Conservation (phyloP, 2,888 invertebrate species). For the Lithophane socia region DNA sequence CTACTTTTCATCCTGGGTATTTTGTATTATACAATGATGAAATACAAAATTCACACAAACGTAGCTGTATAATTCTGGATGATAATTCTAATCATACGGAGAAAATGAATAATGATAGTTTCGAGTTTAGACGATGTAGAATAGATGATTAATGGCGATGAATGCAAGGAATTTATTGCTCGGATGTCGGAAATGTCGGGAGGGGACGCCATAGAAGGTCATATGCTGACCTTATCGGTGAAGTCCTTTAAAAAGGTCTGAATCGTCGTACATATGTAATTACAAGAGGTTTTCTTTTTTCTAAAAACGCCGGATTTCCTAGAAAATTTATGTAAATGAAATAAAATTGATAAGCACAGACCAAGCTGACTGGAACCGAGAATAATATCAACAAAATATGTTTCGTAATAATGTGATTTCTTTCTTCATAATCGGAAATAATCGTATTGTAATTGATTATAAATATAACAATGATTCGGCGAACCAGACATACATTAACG, state of each 20-base stretch:
- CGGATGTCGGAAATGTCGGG: slow-evolving; percentile 36
- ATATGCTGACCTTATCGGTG: slow-evolving; percentile 37
- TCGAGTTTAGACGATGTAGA: slow-evolving; percentile 9
- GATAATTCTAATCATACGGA: slow-evolving; percentile 10
- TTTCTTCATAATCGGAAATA: slow-evolving; percentile 26
- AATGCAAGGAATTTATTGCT: slow-evolving; percentile 48
- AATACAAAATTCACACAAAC: background rate
- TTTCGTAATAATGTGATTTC: slow-evolving; percentile 7
- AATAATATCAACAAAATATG: background rate
- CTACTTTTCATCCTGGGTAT: background rate
- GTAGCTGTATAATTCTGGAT: background rate
- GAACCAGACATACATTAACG: slow-evolving; percentile 28
- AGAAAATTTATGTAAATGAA: background rate
- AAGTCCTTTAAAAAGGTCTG: slow-evolving; percentile 41
- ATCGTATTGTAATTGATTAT: slow-evolving; percentile 38
- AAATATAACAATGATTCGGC: slow-evolving; percentile 45
- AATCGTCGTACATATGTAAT: slow-evolving; percentile 6
- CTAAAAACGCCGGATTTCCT: background rate
- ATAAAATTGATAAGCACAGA: background rate
- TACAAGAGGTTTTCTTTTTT: background rate
- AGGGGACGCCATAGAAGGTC: slow-evolving; percentile 56
- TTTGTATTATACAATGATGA: background rate
- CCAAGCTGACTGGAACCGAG: background rate
- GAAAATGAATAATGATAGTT: slow-evolving; percentile 24
- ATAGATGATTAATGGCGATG: slow-evolving; percentile 44